Conservation (phyloP, 2,888 invertebrate species). For the Temnothorax ravouxi region DNA sequence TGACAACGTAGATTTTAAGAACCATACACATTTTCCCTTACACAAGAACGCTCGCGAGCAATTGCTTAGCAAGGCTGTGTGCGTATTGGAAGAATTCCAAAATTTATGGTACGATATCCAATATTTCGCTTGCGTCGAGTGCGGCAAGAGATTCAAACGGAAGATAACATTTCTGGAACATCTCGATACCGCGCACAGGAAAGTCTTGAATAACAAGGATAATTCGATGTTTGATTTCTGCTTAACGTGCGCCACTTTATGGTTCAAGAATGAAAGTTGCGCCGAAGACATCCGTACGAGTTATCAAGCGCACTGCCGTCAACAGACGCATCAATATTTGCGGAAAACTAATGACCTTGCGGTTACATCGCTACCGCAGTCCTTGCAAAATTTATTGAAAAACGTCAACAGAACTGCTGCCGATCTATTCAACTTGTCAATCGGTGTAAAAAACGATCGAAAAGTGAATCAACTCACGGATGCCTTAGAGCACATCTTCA, state of each 20-base stretch:
- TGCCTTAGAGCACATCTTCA: constrained; percentile 72
- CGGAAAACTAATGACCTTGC: constrained; percentile 70
- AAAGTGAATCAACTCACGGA: constrained; percentile 61
- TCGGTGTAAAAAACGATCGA: constrained; percentile 56
- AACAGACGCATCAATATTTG: constrained; percentile 75
- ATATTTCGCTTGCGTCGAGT: constrained; percentile 70
- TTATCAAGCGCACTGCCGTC: constrained; percentile 67
- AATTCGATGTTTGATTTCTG: constrained; percentile 69
- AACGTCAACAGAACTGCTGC: constrained; percentile 35
- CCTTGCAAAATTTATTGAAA: constrained; percentile 53
- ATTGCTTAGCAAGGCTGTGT: neutral
- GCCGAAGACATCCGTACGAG: constrained; percentile 21
- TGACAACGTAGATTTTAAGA: neutral
- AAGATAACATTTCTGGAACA: constrained; percentile 73
- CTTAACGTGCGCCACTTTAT: constrained; percentile 75
- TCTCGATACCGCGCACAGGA: constrained; percentile 57
- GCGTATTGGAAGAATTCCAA: constrained; percentile 37
- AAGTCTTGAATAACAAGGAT: neutral
- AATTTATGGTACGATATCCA: constrained; percentile 72
- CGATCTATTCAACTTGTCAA: constrained; percentile 67
- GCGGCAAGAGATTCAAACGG: constrained; percentile 50
- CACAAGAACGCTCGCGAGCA: neutral
- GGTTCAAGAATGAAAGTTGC: constrained; percentile 69
- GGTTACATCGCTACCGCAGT: constrained; percentile 62
- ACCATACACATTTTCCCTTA: neutral